These are phyloP conservation scores for Colostygia pectinataria DNA, from an alignment of 2,888 invertebrate species.

Conservation along the genomic window DNA sequence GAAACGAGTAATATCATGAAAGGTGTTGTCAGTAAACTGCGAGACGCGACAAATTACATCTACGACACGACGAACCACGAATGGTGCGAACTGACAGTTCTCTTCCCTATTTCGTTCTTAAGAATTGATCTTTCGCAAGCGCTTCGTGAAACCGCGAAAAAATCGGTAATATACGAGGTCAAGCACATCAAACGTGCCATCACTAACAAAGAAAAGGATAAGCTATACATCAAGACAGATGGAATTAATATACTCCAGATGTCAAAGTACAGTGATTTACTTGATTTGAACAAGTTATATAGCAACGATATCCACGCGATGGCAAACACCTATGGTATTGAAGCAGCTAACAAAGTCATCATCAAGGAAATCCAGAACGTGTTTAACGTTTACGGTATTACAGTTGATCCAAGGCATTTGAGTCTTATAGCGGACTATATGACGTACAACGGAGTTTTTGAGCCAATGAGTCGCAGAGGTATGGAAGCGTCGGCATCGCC, in stretches of 20 bases:
- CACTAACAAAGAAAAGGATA: constrained; percentile 86
- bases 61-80: constrained; percentile 89
- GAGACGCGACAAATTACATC: constrained; percentile 84
- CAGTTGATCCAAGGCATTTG: constrained; percentile 96
- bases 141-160: constrained; percentile 86
- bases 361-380: constrained; percentile 97
- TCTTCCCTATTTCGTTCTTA: constrained; percentile 80
- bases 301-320: constrained; percentile 97
- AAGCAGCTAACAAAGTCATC: constrained; percentile 95
- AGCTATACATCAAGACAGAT: constrained; percentile 93
- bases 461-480: constrained; percentile 94
- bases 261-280: constrained; percentile 89
- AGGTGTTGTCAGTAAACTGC: constrained; percentile 65
- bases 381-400: constrained; percentile 98
- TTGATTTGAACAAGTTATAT: constrained; percentile 92
- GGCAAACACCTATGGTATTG: constrained; percentile 96
- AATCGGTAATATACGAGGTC: constrained; percentile 90
- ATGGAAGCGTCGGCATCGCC: constrained; percentile 96
- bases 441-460: constrained; percentile 96
- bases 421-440: constrained; percentile 97
- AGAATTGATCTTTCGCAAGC: constrained; percentile 89
- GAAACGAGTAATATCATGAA: constrained; percentile 60
- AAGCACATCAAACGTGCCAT: constrained; percentile 93
- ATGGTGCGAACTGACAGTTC: constrained; percentile 94
- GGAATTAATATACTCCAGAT: constrained; percentile 97